phyloP scores from a whole-genome alignment of 2,797 vertebrate species.

The Sebastolobus altivelis region DNA sequence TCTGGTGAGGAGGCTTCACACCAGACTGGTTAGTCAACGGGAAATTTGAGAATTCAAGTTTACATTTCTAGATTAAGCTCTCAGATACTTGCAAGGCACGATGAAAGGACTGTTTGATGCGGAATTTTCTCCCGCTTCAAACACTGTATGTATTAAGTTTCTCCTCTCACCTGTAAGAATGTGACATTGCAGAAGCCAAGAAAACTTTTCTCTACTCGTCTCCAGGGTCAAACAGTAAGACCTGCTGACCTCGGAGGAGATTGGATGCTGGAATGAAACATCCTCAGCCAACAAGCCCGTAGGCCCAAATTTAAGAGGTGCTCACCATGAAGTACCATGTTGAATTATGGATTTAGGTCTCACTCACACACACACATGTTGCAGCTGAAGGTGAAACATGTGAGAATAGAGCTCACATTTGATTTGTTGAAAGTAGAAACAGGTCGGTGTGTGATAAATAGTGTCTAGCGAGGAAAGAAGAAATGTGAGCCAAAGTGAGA shows the following conservation, averaged over 20 bases:
- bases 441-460: constrained; percentile 10
- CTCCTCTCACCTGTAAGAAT: background rate
- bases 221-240: background rate
- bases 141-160: background rate
- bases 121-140: background rate
- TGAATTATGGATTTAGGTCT: constrained; percentile 37
- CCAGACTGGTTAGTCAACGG: background rate
- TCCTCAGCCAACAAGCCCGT: constrained; percentile 30
- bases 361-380: background rate
- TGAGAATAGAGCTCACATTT: constrained; percentile 6
- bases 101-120: background rate
- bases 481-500: background rate
- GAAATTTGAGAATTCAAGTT: background rate
- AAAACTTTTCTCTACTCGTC: background rate
- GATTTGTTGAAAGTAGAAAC: constrained; percentile 9
- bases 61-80: constrained; percentile 17
- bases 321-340: constrained; percentile 12
- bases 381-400: constrained; percentile 34
- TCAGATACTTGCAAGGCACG: background rate
- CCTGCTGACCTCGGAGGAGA: background rate
- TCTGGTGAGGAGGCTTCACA: constrained; percentile 24
- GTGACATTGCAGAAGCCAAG: background rate
- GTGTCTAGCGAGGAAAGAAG: constrained; percentile 2
- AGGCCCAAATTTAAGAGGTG: constrained; percentile 25
- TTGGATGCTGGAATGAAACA: constrained; percentile 29